Evolutionary conservation across 2,113 vertebrate genomes (phyloP).

Genomic region (Notothenia coriiceps): DNA sequence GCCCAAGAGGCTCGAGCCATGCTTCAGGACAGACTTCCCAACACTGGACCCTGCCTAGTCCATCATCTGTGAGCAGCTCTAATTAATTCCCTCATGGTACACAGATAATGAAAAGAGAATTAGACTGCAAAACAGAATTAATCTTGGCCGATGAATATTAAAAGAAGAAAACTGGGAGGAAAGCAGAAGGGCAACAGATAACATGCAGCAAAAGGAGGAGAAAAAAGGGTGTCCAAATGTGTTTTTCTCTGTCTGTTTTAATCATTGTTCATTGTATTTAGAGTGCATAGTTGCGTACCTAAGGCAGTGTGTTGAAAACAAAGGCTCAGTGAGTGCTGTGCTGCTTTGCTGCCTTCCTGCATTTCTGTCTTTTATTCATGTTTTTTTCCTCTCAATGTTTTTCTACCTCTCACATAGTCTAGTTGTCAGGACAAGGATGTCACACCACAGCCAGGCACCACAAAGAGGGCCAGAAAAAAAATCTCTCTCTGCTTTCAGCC

Average conservation of each 20-base stretch:
- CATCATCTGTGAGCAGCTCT: conserved; percentile 51
- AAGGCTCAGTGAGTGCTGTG: conserved; percentile 38
- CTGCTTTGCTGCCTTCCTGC: conserved; percentile 36
- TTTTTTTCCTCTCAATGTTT: conserved; percentile 28
- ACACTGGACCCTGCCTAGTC: conserved; percentile 25
- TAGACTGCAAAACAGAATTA: conserved; percentile 10
- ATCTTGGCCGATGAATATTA: conserved; percentile 20
- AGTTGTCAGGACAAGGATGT: conserved; percentile 64
- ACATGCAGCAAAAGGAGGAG: conserved; percentile 6
- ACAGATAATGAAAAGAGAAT: conserved; percentile 21
- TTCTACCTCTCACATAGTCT: conserved; percentile 36
- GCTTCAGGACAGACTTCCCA: conserved; percentile 33
- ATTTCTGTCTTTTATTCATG: conserved; percentile 29
- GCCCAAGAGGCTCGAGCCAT: not conserved
- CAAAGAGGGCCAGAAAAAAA: conserved; percentile 55
- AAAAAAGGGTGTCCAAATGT: conserved; percentile 26
- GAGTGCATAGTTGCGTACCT: conserved; percentile 51
- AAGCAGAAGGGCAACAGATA: conserved; percentile 19
- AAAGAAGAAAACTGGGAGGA: conserved; percentile 4
- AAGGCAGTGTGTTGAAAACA: conserved; percentile 60
- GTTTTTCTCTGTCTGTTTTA: conserved; percentile 61
- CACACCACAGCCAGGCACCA: conserved; percentile 61
- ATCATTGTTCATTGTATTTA: conserved; percentile 65
- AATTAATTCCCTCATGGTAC: conserved; percentile 65
- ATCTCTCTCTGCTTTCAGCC: conserved; percentile 47